A percentile compares a stretch with the other conserved stretches of the same genome.
These are phyloP conservation scores for Hycleus phaleratus DNA, from an alignment of 1,140 invertebrate species.

Conservation along the genomic window DNA sequence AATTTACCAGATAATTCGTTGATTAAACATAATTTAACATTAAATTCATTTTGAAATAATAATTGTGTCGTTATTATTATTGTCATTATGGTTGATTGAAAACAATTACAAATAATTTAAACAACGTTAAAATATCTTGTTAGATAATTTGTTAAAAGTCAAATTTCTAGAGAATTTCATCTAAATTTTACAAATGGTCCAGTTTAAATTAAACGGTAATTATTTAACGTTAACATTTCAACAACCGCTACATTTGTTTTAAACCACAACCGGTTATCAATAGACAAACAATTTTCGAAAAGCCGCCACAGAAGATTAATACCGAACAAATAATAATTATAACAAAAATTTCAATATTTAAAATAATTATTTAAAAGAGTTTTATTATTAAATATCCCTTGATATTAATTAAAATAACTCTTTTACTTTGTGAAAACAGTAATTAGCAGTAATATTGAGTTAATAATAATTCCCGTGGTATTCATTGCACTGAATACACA, in stretches of 20 bases:
- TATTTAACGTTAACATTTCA: slow-evolving; percentile 1
- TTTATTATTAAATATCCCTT: not conserved
- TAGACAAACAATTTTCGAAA: no score
- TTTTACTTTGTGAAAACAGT: slow-evolving; percentile 32
- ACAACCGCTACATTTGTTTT: no score
- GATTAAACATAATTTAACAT: slow-evolving; percentile 23
- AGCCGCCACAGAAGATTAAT: not conserved
- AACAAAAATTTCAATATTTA: no score
- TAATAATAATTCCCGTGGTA: slow-evolving; percentile 41
- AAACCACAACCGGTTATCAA: no score
- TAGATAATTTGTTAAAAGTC: not conserved
- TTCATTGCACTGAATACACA: slow-evolving; percentile 42
- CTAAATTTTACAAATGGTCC: not conserved
- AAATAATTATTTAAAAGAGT: no score
- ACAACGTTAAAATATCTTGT: no score
- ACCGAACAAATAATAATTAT: not conserved
- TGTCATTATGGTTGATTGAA: no score
- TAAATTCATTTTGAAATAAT: no score
- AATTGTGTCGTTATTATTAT: no score
- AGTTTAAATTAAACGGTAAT: not conserved
- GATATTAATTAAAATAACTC: slow-evolving; percentile 32
- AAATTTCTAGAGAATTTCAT: not conserved
- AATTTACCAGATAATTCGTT: slow-evolving; percentile 33
- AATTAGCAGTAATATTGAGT: slow-evolving; percentile 40
- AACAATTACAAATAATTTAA: no score